A percentile compares a stretch with the other conserved stretches of the same genome.
Evolutionary conservation across 2,888 invertebrate genomes (phyloP).

Genomic region (Mimachlamys varia): DNA sequence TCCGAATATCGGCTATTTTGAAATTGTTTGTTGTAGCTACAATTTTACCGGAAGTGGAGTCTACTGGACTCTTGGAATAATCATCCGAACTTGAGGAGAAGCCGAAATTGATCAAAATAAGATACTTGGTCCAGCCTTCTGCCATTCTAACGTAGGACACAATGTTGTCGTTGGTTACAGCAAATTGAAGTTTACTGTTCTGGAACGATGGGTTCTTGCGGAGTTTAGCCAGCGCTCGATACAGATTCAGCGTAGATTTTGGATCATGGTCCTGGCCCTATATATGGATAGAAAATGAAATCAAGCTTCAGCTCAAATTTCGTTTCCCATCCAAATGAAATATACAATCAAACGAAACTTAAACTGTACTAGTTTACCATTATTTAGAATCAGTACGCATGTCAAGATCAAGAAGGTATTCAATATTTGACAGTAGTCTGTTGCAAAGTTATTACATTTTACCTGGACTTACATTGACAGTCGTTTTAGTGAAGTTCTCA

Average conservation of each 20-base stretch:
- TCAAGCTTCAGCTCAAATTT: neutral
- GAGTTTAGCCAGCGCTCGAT: conserved; percentile 64
- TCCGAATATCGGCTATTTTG: neutral
- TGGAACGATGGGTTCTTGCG: conserved; percentile 71
- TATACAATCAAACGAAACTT: no score
- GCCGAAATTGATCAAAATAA: conserved; percentile 73
- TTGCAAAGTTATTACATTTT: no score
- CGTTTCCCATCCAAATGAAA: no score
- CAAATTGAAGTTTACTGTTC: conserved; percentile 65
- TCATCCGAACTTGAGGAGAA: conserved; percentile 31
- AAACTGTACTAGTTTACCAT: no score
- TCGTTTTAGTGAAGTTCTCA: conserved; percentile 62
- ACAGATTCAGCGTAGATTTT: conserved; percentile 60
- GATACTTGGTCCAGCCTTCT: conserved; percentile 60
- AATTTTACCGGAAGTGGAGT: conserved; percentile 38
- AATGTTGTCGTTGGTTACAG: conserved; percentile 57
- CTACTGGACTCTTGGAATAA: conserved; percentile 40
- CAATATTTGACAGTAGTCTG: no score
- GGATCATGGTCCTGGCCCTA: neutral
- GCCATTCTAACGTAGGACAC: conserved; percentile 67
- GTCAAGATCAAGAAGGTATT: no score
- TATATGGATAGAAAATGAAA: neutral
- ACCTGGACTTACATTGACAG: conserved; percentile 70
- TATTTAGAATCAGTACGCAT: no score
- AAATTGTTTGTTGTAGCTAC: conserved; percentile 42